Percentiles rank a stretch among this genome's conserved stretches.
Evolutionary conservation across 2,797 vertebrate genomes (phyloP).

Genomic region (Melanotaenia nigrans): DNA sequence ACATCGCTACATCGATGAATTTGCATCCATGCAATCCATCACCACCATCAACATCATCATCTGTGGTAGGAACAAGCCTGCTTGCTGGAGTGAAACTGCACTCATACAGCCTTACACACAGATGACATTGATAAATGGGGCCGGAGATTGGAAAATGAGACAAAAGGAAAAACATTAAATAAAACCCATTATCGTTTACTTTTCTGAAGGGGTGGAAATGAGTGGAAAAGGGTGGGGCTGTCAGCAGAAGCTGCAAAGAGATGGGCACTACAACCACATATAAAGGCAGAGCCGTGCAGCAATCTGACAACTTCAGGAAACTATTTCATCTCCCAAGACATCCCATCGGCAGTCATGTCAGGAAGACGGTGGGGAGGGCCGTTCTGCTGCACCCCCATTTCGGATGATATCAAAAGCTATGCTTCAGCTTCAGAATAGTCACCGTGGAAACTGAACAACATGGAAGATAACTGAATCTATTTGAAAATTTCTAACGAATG

Average conservation of each 20-base stretch:
- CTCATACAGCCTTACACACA: slow-evolving; percentile 65
- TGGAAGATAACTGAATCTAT: slow-evolving; percentile 32
- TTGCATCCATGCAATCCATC: slow-evolving; percentile 73
- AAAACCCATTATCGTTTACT: slow-evolving; percentile 78
- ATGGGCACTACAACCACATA: slow-evolving; percentile 66
- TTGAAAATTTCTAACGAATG: slow-evolving; percentile 43
- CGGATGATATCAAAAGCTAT: slow-evolving; percentile 39
- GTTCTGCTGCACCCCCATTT: slow-evolving; percentile 35
- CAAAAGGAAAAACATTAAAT: slow-evolving; percentile 82
- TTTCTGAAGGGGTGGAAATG: slow-evolving; percentile 69
- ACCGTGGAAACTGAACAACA: slow-evolving; percentile 56
- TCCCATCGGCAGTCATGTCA: slow-evolving; percentile 48
- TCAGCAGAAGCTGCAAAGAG: slow-evolving; percentile 65
- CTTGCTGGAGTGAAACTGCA: slow-evolving; percentile 73
- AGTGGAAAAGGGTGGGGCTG: slow-evolving; percentile 66
- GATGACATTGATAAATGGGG: slow-evolving; percentile 80
- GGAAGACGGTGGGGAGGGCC: slow-evolving; percentile 49
- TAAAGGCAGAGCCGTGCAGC: slow-evolving; percentile 58
- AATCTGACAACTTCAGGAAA: slow-evolving; percentile 78
- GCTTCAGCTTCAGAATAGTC: slow-evolving; percentile 52
- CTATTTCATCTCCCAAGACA: slow-evolving; percentile 75
- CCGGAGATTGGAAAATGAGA: slow-evolving; percentile 79
- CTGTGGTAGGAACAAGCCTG: slow-evolving; percentile 72
- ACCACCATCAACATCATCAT: slow-evolving; percentile 78
- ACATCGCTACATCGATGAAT: slow-evolving; percentile 61